A percentile compares a stretch with the other conserved stretches of the same genome.
phyloP scores from a whole-genome alignment of 2,888 invertebrate genomes.

The Stenotaenia linearis region DNA sequence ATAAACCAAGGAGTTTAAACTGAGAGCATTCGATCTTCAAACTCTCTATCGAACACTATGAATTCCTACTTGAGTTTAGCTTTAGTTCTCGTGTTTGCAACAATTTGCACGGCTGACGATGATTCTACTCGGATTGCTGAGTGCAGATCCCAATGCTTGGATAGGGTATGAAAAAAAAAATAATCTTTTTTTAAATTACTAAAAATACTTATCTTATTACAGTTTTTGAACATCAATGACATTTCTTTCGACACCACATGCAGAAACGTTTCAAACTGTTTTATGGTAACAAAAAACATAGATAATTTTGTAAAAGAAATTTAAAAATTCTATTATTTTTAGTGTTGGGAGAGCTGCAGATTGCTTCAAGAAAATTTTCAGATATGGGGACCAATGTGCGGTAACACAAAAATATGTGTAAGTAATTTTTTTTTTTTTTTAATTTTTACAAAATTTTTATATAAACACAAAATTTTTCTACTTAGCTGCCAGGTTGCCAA shows the following conservation, averaged over 20 bases:
- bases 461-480: too few species aligned
- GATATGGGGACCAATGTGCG: background rate
- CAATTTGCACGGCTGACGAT: background rate
- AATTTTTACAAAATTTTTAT: too few species aligned
- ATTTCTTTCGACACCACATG: background rate
- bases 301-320: background rate
- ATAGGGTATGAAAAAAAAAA: background rate
- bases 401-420: background rate
- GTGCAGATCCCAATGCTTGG: background rate
- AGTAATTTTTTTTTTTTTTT: background rate
- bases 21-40: background rate
- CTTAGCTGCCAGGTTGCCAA: background rate
- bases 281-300: background rate
- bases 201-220: background rate
- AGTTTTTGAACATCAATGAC: background rate
- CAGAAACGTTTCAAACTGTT: background rate
- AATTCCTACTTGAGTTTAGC: background rate
- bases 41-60: background rate
- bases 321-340: background rate
- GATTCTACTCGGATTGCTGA: background rate
- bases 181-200: background rate
- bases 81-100: background rate
- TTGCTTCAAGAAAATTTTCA: background rate
- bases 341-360: background rate
- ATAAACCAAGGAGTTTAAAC: background rate